These are phyloP conservation scores for Sphaerodactylus townsendi DNA, from an alignment of 2,113 vertebrate species.

Conservation along the genomic window DNA sequence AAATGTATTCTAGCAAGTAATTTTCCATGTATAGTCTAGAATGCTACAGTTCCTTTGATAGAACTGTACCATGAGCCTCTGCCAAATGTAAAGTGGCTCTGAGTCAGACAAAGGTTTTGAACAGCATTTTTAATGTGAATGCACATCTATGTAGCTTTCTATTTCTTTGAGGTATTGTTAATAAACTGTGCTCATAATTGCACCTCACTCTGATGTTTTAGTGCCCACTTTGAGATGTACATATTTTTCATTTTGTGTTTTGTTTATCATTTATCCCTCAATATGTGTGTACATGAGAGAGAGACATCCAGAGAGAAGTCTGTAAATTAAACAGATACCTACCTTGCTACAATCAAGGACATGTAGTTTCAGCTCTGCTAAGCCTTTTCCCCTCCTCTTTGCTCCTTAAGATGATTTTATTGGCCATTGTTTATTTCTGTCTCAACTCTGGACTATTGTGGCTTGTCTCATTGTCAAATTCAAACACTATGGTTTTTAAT, in stretches of 20 bases:
- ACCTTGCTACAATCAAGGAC: background rate
- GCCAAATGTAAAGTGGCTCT: background rate
- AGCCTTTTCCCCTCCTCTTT: background rate
- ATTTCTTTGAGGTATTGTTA: background rate
- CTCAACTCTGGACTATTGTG: background rate
- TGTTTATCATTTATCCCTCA: background rate
- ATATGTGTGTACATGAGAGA: too few relatives aligned
- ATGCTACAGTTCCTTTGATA: background rate
- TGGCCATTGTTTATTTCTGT: background rate
- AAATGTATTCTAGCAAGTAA: too few relatives aligned
- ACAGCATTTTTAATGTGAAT: background rate
- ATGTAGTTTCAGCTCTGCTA: background rate
- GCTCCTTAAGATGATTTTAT: background rate
- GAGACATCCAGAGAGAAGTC: background rate
- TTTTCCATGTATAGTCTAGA: background rate
- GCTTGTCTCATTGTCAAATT: background rate
- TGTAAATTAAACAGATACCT: background rate
- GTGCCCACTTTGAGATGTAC: background rate
- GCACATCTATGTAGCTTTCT: background rate
- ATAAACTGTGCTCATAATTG: background rate
- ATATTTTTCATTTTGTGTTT: background rate
- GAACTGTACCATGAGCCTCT: background rate
- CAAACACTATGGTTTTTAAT: background rate
- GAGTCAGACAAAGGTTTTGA: background rate
- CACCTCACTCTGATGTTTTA: background rate